phyloP scores from a whole-genome alignment of 2,888 invertebrate genomes.

The Microctonus brassicae region DNA sequence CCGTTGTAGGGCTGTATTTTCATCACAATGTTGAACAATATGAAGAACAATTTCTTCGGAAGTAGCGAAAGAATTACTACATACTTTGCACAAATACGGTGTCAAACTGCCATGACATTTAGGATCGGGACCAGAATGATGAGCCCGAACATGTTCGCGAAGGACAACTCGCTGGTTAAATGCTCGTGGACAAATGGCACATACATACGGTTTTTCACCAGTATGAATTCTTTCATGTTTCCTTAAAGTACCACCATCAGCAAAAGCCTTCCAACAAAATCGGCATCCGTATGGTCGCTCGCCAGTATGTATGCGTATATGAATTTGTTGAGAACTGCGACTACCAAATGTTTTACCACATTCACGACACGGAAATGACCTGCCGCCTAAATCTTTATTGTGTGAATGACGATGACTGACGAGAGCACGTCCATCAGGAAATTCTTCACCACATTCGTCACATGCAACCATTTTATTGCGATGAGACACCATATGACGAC shows the following conservation, averaged over 20 bases:
- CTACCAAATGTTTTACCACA: slow-evolving; percentile 91
- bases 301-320: slow-evolving; percentile 87
- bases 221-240: slow-evolving; percentile 91
- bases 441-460: slow-evolving; percentile 79
- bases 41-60: slow-evolving; percentile 85
- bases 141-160: slow-evolving; percentile 86
- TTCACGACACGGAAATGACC: slow-evolving; percentile 85
- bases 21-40: slow-evolving; percentile 87
- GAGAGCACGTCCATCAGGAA: slow-evolving; percentile 78
- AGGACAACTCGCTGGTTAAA: slow-evolving; percentile 90
- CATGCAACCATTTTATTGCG: slow-evolving; percentile 80
- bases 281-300: slow-evolving; percentile 88
- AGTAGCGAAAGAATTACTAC: slow-evolving; percentile 78
- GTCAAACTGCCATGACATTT: slow-evolving; percentile 75
- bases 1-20: slow-evolving; percentile 84
- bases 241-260: slow-evolving; percentile 86
- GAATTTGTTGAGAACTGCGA: slow-evolving; percentile 87
- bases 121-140: slow-evolving; percentile 86
- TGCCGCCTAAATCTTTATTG: slow-evolving; percentile 71
- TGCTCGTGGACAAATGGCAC: slow-evolving; percentile 88
- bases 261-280: slow-evolving; percentile 91
- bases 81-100: slow-evolving; percentile 83
- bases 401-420: slow-evolving; percentile 81
- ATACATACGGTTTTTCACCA: slow-evolving; percentile 88
- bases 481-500: slow-evolving; percentile 79